These are phyloP conservation scores for Acronicta leporina DNA, from an alignment of 2,888 invertebrate genomes.

Conservation along the genomic window DNA sequence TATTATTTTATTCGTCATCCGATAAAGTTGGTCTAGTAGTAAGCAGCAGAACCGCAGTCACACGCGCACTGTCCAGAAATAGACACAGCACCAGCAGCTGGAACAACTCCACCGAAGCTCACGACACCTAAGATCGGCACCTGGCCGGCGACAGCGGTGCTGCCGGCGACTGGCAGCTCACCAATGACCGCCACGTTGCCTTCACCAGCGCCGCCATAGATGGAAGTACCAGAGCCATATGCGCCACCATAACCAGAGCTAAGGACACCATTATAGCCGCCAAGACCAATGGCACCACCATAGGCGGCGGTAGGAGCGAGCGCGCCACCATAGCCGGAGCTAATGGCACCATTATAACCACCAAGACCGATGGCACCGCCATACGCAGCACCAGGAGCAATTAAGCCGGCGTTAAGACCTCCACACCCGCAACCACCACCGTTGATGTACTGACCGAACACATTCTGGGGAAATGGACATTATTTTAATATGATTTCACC, in stretches of 20 bases:
- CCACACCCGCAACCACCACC: background rate
- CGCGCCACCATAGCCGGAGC: background rate
- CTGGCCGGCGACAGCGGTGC: slow-evolving; percentile 60
- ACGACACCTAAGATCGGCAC: slow-evolving; percentile 67
- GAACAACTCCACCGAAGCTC: too few relatives aligned
- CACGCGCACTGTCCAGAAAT: too few relatives aligned
- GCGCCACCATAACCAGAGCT: background rate
- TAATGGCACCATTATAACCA: background rate
- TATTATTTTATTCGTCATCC: too few relatives aligned
- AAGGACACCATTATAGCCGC: background rate
- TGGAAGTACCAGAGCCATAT: background rate
- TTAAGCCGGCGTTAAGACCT: background rate
- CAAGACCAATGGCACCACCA: background rate
- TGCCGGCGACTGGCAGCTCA: slow-evolving; percentile 62
- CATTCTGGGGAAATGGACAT: slow-evolving; percentile 20
- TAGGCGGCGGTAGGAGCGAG: background rate
- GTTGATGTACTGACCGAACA: slow-evolving; percentile 32
- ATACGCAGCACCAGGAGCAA: background rate
- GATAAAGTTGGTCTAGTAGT: too few relatives aligned
- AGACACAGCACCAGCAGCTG: too few relatives aligned
- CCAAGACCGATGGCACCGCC: background rate
- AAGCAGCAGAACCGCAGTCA: too few relatives aligned
- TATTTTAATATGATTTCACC: background rate
- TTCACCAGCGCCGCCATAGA: slow-evolving; percentile 53
- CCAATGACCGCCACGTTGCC: slow-evolving; percentile 62